Evolutionary conservation across 2,797 vertebrate genomes (phyloP).

Genomic region (Amblyraja radiata): DNA sequence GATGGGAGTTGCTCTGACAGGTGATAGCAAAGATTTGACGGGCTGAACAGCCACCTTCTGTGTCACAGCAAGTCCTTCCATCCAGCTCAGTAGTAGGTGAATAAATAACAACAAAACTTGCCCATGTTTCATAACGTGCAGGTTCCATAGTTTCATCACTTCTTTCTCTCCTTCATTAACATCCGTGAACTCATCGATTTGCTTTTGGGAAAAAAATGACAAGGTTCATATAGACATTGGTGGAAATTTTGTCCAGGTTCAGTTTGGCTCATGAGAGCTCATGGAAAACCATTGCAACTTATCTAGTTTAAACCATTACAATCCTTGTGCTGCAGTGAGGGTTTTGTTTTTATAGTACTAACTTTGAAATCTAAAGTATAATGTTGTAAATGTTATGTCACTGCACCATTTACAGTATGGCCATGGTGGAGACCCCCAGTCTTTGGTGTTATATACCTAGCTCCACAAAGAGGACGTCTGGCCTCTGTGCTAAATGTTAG

Average conservation of each 20-base stretch:
- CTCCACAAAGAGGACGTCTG: not conserved
- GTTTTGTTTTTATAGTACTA: not conserved
- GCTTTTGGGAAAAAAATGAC: conserved; percentile 56
- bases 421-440: not conserved
- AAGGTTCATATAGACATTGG: not conserved
- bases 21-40: too few relatives aligned
- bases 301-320: not conserved
- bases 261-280: too few relatives aligned
- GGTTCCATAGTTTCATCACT: conserved; percentile 98
- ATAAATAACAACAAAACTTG: conserved; percentile 49
- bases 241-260: not conserved
- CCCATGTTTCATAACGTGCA: conserved; percentile 97
- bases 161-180: conserved; percentile 98
- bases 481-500: not conserved
- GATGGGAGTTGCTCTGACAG: too few relatives aligned
- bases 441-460: not conserved
- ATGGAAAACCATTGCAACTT: not conserved
- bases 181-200: conserved; percentile 98
- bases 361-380: not conserved
- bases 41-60: too few relatives aligned
- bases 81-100: not conserved
- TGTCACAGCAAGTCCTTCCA: not conserved
- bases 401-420: not conserved
- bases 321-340: not conserved
- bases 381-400: not conserved